A percentile compares a stretch with the other conserved stretches of the same genome.
Conservation (phyloP, 2,113 vertebrate genomes). For the Sialia sialis region DNA sequence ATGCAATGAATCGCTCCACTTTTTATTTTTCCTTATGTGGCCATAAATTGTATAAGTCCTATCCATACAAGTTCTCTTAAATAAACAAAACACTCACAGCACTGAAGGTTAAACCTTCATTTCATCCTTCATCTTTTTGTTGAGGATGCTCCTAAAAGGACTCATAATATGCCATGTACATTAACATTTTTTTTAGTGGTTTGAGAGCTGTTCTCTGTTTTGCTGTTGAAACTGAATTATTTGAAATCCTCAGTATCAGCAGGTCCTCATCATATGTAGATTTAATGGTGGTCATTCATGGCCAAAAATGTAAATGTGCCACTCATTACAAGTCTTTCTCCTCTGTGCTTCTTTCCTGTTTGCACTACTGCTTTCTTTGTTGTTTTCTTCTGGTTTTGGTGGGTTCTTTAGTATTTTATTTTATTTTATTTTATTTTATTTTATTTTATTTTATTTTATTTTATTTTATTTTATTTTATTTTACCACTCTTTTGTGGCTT, state of each 20-base stretch:
- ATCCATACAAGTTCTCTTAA: not conserved
- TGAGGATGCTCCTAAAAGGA: not conserved
- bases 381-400: not conserved
- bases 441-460: too few relatives aligned
- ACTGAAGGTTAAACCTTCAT: not conserved
- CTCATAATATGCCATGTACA: not conserved
- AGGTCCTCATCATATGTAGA: not conserved
- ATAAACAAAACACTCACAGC: not conserved
- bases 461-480: too few relatives aligned
- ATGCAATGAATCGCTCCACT: not conserved
- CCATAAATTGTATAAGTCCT: not conserved
- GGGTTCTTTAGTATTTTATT: not conserved
- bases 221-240: not conserved
- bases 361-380: not conserved
- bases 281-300: not conserved
- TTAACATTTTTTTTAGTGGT: not conserved
- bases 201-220: not conserved
- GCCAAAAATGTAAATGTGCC: not conserved
- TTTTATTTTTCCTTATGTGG: not conserved
- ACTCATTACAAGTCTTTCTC: not conserved
- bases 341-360: not conserved
- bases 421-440: too few relatives aligned
- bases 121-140: not conserved
- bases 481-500: not conserved
- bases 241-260: not conserved